These are phyloP conservation scores for Caiman crocodilus DNA, from an alignment of 2,797 vertebrate genomes.

Conservation along the genomic window DNA sequence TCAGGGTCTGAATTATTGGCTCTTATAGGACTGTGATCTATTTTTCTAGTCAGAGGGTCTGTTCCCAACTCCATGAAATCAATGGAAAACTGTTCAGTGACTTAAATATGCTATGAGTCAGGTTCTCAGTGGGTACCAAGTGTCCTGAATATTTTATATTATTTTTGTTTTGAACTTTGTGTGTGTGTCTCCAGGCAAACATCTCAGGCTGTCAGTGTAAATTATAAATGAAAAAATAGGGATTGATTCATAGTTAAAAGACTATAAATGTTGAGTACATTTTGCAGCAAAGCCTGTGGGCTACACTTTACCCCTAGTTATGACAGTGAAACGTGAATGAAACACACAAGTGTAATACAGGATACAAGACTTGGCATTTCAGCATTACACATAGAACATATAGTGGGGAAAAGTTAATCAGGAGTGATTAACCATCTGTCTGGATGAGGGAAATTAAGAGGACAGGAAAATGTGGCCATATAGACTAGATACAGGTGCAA, in stretches of 20 bases:
- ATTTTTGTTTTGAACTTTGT: neutral
- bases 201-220: neutral
- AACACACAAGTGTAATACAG: neutral
- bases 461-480: neutral
- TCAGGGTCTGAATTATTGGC: neutral
- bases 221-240: neutral
- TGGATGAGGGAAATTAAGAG: accelerated
- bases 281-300: neutral
- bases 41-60: neutral
- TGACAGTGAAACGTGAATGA: accelerated
- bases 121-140: neutral
- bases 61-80: neutral
- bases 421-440: neutral
- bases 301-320: accelerated
- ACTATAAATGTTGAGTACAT: neutral
- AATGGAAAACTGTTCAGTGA: neutral
- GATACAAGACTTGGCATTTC: neutral
- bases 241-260: neutral
- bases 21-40: neutral
- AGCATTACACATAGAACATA: accelerated
- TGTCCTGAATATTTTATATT: neutral
- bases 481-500: neutral
- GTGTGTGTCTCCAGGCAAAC: neutral
- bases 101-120: neutral
- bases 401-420: neutral